Evolutionary conservation across 2,888 invertebrate species (phyloP).

Genomic region (Leptinotarsa rubiginosa): DNA sequence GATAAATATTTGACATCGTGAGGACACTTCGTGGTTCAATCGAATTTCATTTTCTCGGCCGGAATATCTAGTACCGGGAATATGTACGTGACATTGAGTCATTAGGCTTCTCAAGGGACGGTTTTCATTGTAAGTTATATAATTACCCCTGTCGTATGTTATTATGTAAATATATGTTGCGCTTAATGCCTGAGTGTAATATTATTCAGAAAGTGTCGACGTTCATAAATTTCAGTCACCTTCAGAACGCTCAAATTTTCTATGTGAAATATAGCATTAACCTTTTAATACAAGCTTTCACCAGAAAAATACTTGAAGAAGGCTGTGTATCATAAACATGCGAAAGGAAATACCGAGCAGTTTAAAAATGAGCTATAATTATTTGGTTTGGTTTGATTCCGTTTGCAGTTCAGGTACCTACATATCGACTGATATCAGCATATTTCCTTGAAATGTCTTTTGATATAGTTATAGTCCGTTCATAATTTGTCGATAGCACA

Average conservation of each 20-base stretch:
- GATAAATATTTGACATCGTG: background rate
- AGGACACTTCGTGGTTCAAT: background rate
- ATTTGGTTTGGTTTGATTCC: too few relatives aligned
- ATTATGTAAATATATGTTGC: constrained; percentile 51
- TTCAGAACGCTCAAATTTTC: constrained; percentile 32
- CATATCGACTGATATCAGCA: too few relatives aligned
- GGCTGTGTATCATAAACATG: constrained; percentile 30
- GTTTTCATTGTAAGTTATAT: constrained; percentile 45
- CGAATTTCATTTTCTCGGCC: background rate
- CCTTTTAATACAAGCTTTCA: constrained; percentile 28
- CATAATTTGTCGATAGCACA: too few relatives aligned
- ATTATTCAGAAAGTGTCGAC: constrained; percentile 39
- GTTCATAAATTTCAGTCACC: constrained; percentile 41
- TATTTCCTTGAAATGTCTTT: too few relatives aligned
- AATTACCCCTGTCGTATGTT: constrained; percentile 47
- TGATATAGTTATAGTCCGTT: too few relatives aligned
- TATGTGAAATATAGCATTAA: constrained; percentile 34
- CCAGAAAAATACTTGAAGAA: constrained; percentile 27
- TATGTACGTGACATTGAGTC: constrained; percentile 43
- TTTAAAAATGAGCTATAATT: background rate
- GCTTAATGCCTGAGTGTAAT: constrained; percentile 40
- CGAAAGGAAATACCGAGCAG: constrained; percentile 17
- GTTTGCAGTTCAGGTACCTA: too few relatives aligned
- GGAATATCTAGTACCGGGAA: constrained; percentile 1
- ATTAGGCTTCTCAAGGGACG: constrained; percentile 42